Evolutionary conservation across 2,888 invertebrate genomes (phyloP), one percentile per base, ranked within the genome.

Genomic region (Xanthostigma xanthostigma): DNA sequence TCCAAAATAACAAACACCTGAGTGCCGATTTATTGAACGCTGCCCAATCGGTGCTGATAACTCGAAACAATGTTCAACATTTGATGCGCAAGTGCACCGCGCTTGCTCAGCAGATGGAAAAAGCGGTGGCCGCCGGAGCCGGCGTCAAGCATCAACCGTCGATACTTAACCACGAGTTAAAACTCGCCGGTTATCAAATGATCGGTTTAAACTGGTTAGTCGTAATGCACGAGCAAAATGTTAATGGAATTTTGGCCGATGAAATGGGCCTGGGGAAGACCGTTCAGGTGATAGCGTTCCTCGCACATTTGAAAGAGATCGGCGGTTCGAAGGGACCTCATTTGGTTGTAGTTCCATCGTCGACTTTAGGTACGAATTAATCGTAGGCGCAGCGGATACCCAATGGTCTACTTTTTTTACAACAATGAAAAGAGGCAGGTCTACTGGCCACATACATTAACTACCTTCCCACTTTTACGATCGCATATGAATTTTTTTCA

Each of bases 191-290:
- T 27, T 94, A 94, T 67, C 91, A 91, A 67, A 67, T 91, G 63
- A 79, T 92, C 17, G 91, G 95, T 0, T 70, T 96, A 1, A 95
- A 95, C 65, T 96, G 95, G 95, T 69, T 96, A 14, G 81, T 84
- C 0, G 83, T 95, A 0, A 79, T 96, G 67, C 86, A 93, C 65
- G 78, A 81, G 51, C 88, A 93, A 33, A 12, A 38, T 38, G 82
- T 96, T 40, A 95, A 95, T 60, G 93, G 93, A 0, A 95, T 97
- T 59, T 71, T 97, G 53, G 96, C 95, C 0, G 96, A 97, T 64
- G 96, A 97, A 72, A 97, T 97, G 96, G 93, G 93, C 0, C 70
- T 94, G 2, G 93, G 93, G 5, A 94, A 94, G 69, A 94, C 94
- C 0, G 82, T 94, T 53, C 93, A 94, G 65, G 84, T 92, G n/a